phyloP scores from a whole-genome alignment of 2,888 invertebrate species.

The Cecidostiba fungosa region DNA sequence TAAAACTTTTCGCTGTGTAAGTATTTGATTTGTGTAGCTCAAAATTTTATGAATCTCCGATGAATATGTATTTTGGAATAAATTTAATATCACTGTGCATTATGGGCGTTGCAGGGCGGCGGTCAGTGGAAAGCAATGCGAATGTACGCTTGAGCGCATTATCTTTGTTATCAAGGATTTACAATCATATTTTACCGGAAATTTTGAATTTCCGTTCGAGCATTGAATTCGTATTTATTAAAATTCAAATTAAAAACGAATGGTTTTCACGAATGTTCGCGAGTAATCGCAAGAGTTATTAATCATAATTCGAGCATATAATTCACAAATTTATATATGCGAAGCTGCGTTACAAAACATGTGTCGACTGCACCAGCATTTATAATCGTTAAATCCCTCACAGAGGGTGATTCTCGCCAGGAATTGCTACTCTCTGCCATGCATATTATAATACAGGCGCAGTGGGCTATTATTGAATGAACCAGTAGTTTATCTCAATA shows the following conservation, averaged over 20 bases:
- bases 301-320: not conserved
- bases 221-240: not conserved
- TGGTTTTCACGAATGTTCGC: not conserved
- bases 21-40: too few relatives aligned
- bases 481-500: not conserved
- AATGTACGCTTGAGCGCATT: not conserved
- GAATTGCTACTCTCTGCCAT: not conserved
- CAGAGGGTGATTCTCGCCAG: not conserved
- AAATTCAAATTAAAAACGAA: not conserved
- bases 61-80: constrained; percentile 10
- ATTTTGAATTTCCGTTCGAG: not conserved
- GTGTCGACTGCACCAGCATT: not conserved
- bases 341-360: not conserved
- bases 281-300: not conserved
- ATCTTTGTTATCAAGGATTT: too few relatives aligned
- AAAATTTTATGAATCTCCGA: not conserved
- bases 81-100: not conserved
- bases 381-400: not conserved
- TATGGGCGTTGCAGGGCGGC: too few relatives aligned
- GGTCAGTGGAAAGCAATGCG: not conserved
- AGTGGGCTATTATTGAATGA: not conserved
- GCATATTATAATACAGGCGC: not conserved
- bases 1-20: too few relatives aligned
- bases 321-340: not conserved
- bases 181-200: not conserved